Evolutionary conservation across 1,140 invertebrate species (phyloP).

Genomic region (Liolophura sinensis): DNA sequence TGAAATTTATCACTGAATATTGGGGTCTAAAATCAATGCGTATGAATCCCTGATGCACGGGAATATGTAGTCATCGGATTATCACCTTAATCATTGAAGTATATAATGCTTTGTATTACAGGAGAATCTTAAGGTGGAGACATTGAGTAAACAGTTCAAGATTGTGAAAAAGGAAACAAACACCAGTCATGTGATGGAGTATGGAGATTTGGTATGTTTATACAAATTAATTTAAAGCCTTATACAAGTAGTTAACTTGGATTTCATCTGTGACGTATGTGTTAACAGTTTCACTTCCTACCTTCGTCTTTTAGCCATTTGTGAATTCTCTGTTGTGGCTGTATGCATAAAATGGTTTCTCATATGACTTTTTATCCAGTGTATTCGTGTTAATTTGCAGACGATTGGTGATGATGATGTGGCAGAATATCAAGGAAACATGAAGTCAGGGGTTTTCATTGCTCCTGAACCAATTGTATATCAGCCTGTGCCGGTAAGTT

Average conservation of each 20-base stretch:
- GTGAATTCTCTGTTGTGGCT: no score
- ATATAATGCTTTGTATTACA: constrained; percentile 32
- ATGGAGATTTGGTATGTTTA: constrained; percentile 60
- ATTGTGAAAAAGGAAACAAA: constrained; percentile 67
- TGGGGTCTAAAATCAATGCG: no score
- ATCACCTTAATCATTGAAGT: no score
- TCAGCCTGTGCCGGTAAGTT: neutral
- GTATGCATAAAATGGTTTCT: no score
- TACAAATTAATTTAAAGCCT: neutral
- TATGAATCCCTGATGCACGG: no score
- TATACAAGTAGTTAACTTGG: constrained; percentile 2
- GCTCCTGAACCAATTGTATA: constrained; percentile 5
- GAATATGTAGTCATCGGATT: no score
- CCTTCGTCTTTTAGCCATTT: no score
- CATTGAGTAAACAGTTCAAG: constrained; percentile 64
- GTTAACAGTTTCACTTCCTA: no score
- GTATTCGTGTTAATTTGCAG: constrained; percentile 28
- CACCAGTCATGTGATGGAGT: constrained; percentile 67
- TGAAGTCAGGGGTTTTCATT: constrained; percentile 2
- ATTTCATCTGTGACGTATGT: no score
- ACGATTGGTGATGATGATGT: constrained; percentile 54
- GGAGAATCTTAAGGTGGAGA: constrained; percentile 64
- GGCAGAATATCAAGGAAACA: constrained; percentile 56
- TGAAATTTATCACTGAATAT: no score
- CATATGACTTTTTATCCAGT: no score